A percentile compares a stretch with the other conserved stretches of the same genome.
phyloP scores from a whole-genome alignment of 2,113 vertebrate species.

The Corvus cornix region DNA sequence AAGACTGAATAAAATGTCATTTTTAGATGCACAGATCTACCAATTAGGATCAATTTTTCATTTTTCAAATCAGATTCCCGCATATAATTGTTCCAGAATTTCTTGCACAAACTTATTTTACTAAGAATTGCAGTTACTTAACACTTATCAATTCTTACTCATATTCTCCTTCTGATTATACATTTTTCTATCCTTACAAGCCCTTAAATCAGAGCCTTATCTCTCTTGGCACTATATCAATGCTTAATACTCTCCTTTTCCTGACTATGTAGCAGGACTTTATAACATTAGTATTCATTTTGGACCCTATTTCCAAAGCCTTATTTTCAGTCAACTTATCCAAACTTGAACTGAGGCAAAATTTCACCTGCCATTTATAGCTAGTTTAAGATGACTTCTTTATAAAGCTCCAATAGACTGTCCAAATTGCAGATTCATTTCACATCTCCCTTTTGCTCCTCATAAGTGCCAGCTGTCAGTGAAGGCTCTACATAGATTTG shows the following conservation, averaged over 20 bases:
- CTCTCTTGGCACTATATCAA: not conserved
- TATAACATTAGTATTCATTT: not conserved
- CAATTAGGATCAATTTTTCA: not conserved
- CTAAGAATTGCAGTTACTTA: not conserved
- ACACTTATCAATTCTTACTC: not conserved
- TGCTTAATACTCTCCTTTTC: not conserved
- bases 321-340: not conserved
- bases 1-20: not conserved
- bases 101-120: not conserved
- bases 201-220: not conserved
- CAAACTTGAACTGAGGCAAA: not conserved
- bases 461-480: not conserved
- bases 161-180: not conserved
- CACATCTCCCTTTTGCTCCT: not conserved
- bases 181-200: not conserved
- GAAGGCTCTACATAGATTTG: not conserved
- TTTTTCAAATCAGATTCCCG: not conserved
- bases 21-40: not conserved
- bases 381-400: not conserved
- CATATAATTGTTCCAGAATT: not conserved
- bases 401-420: not conserved
- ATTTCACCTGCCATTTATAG: not conserved
- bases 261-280: not conserved
- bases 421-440: not conserved
- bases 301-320: not conserved